A percentile compares a stretch with the other conserved stretches of the same genome.
phyloP scores from a whole-genome alignment of 1,140 invertebrate genomes.

The Tetramorium simillimum region DNA sequence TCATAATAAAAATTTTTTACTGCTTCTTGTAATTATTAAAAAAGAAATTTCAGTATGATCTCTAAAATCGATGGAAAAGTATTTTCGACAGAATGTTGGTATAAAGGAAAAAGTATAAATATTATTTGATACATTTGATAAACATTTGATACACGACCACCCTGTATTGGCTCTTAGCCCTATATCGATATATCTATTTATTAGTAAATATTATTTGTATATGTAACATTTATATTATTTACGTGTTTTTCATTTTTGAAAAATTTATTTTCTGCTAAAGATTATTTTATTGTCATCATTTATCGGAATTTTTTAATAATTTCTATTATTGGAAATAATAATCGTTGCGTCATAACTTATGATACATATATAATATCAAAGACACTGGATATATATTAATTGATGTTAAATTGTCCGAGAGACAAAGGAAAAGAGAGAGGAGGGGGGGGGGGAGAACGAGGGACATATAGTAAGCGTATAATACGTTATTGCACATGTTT shows the following conservation, averaged over 20 bases:
- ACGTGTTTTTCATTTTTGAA: background rate
- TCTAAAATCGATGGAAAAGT: background rate
- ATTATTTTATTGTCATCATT: background rate
- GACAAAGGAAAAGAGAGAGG: background rate
- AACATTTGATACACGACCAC: too few relatives aligned
- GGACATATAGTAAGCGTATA: background rate
- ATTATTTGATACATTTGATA: too few relatives aligned
- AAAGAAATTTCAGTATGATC: too few relatives aligned
- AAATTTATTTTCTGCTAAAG: background rate
- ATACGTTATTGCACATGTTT: background rate
- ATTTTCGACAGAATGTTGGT: background rate
- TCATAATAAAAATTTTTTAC: background rate
- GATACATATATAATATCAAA: background rate
- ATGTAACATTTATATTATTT: background rate
- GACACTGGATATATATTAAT: conserved; percentile 8
- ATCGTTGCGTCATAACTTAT: background rate
- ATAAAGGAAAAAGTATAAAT: background rate
- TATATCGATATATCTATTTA: too few relatives aligned
- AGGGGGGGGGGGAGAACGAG: background rate
- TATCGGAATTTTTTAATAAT: background rate
- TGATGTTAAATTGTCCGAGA: background rate
- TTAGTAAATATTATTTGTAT: background rate
- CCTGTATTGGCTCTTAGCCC: too few relatives aligned
- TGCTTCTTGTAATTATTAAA: too few relatives aligned
- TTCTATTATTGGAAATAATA: background rate